phyloP scores from a whole-genome alignment of 2,888 invertebrate genomes.

The Orthonevra nobilis region DNA sequence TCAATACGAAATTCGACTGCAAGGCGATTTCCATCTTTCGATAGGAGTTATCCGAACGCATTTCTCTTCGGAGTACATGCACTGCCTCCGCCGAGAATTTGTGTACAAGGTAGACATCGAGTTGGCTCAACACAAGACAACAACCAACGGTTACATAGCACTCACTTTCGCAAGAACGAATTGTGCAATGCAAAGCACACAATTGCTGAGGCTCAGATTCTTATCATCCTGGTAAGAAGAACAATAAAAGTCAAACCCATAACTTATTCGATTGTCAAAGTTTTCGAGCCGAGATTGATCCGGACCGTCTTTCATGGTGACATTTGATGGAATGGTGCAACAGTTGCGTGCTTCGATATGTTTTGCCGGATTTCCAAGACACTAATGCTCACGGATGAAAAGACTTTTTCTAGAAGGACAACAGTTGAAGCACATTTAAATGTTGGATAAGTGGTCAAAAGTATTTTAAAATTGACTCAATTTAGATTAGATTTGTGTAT shows the following conservation, averaged over 20 bases:
- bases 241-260: constrained; percentile 73
- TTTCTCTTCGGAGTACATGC: constrained; percentile 45
- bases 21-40: constrained; percentile 65
- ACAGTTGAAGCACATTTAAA: constrained; percentile 42
- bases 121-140: constrained; percentile 30
- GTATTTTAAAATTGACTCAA: too few relatives aligned
- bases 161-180: constrained; percentile 50
- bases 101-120: constrained; percentile 1
- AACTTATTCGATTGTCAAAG: constrained; percentile 72
- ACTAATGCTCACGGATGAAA: too few relatives aligned
- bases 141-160: constrained; percentile 37
- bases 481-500: too few relatives aligned
- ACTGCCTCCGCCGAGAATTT: constrained; percentile 5
- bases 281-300: constrained; percentile 71
- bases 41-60: constrained; percentile 63
- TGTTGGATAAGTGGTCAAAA: too few relatives aligned
- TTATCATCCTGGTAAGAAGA: constrained; percentile 68
- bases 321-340: constrained; percentile 67
- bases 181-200: constrained; percentile 49
- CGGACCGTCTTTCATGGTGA: constrained; percentile 65
- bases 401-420: too few relatives aligned
- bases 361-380: constrained; percentile 45
- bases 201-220: constrained; percentile 40
- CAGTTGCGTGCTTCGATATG: constrained; percentile 62
- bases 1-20: constrained; percentile 45